Evolutionary conservation across 1,140 invertebrate genomes (phyloP).

Genomic region (Diorhabda sublineata): DNA sequence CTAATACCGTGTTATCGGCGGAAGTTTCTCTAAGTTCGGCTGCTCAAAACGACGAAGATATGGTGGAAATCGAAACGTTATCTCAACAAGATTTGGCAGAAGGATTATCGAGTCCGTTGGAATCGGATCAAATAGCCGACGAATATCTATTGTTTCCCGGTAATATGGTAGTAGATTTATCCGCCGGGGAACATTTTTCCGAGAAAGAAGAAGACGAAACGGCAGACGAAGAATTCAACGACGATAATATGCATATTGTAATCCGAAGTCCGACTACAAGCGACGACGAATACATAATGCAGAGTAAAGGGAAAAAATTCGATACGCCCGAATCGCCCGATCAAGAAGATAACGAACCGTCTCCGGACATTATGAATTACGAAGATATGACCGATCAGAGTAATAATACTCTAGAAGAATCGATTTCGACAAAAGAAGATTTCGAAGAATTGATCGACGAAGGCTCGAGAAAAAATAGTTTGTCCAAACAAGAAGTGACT

Average conservation of each 20-base stretch:
- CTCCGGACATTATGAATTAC: conserved; percentile 49
- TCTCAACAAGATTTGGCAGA: conserved; percentile 52
- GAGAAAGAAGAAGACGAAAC: conserved; percentile 45
- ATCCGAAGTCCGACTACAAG: conserved; percentile 46
- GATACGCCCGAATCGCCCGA: conserved; percentile 53
- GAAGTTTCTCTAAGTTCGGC: conserved; percentile 58
- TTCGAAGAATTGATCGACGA: conserved; percentile 59
- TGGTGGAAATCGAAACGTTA: conserved; percentile 58
- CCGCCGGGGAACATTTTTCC: conserved; percentile 58
- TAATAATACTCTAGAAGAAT: conserved; percentile 57
- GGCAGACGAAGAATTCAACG: conserved; percentile 49
- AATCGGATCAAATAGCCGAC: conserved; percentile 55
- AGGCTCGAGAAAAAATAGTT: conserved; percentile 51
- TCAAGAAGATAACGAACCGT: conserved; percentile 50
- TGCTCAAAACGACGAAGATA: conserved; percentile 55
- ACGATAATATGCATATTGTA: conserved; percentile 44
- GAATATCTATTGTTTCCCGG: conserved; percentile 61
- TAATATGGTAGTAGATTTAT: conserved; percentile 57
- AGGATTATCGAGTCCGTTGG: conserved; percentile 55
- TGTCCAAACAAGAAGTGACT: conserved; percentile 38
- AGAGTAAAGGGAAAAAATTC: conserved; percentile 39
- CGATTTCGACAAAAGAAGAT: conserved; percentile 59
- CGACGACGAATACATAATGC: conserved; percentile 43
- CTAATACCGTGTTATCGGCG: conserved; percentile 55
- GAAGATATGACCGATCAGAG: conserved; percentile 58